A percentile compares a stretch with the other conserved stretches of the same genome.
phyloP scores from a whole-genome alignment of 2,113 vertebrate genomes.

The Dermatemys mawii region DNA sequence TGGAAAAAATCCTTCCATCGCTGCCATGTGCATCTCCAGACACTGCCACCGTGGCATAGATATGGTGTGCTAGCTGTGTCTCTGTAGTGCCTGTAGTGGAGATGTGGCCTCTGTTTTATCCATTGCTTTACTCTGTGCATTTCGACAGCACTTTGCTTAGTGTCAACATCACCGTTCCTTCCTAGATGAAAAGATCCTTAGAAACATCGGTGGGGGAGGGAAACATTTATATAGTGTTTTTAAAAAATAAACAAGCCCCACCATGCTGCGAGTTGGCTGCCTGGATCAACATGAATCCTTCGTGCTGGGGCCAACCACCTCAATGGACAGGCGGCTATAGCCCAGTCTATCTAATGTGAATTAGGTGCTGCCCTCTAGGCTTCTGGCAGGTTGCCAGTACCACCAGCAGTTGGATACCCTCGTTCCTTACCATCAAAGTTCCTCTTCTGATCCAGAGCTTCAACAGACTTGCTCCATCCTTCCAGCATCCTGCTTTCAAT shows the following conservation, averaged over 20 bases:
- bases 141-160: not conserved
- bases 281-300: rapidly evolving
- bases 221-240: not conserved
- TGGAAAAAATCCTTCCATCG: not conserved
- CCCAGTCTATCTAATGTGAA: not conserved
- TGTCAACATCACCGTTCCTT: too few relatives aligned
- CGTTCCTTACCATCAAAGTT: not conserved
- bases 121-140: not conserved
- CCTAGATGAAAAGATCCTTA: not conserved
- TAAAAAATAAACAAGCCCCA: rapidly evolving
- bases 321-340: not conserved
- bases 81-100: not conserved
- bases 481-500: not conserved
- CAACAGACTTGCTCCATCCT: not conserved
- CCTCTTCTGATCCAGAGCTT: too few relatives aligned
- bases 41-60: too few relatives aligned
- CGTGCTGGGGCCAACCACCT: rapidly evolving
- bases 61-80: not conserved
- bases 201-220: rapidly evolving
- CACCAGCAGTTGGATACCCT: not conserved
- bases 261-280: not conserved
- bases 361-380: not conserved
- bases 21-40: not conserved
- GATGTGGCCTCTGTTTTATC: not conserved
- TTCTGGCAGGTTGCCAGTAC: not conserved